Base-by-base conservation (phyloP, 2,888 invertebrate genomes). In the Crioceris asparagi region DNA sequence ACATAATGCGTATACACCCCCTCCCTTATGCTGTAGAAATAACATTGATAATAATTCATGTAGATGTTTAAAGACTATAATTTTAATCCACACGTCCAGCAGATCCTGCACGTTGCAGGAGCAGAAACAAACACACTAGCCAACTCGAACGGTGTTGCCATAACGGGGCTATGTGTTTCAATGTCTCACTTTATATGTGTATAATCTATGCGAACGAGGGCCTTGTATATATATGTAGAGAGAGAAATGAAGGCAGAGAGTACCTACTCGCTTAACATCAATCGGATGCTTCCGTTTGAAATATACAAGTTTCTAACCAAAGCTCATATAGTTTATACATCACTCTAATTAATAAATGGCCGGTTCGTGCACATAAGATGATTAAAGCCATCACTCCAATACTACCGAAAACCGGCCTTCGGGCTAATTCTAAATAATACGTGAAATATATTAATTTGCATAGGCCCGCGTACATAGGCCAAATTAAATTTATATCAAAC, bases 311-410 rank as follows among this genome's bases (percentile, higher is more conserved):
- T 54, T 48, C 55, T 50, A 53, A 48, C 53, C 53, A 53, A 48
- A 48, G 53, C 53, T 52, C 51, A 54, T 55, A 55, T 50, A 55
- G 51, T 57, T 54, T 54, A 56, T 57, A 60, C 60, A 62, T 60
- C 61, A 61, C 55, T 60, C 57, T 62, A 63, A 62, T 63, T 63
- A 62, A 61, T 62, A 62, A 61, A 61, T 61, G 57, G 60, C 57
- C 51, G 54, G 50, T 56, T 55, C 37, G 44, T 41, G 41, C 27
- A 46, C 29, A 44, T 44, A 44, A 46, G 44, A 50, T 50, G 50
- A 50, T 51, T 49, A 50, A 51, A 51, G 50, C 49, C 44, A 47
- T 47, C 46, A 48, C 42, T 49, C 45, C 43, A 21, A 21, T 21
- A 7, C 10, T 10, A 10, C 6, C 7, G 21, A 6, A 10, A 7